Evolutionary conservation across 2,888 invertebrate genomes (phyloP).

Genomic region (Camptogramma bilineatum): DNA sequence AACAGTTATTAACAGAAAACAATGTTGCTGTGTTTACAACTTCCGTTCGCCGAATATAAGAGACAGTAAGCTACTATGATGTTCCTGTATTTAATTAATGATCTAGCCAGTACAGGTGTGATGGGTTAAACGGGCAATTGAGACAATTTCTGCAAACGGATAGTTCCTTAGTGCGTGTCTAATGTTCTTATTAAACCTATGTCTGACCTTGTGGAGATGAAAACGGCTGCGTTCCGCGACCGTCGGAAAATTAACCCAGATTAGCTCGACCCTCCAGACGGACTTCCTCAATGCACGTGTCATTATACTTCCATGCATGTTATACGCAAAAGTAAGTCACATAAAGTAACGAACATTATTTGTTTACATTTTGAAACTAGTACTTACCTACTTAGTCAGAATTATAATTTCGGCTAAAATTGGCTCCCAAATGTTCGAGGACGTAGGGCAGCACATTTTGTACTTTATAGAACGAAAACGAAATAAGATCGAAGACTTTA

Average conservation of each 20-base stretch:
- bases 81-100: background rate
- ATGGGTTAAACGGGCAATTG: conserved; percentile 3
- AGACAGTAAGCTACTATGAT: background rate
- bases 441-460: no score
- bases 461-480: no score
- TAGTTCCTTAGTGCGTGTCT: background rate
- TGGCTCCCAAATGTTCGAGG: no score
- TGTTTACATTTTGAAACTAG: no score
- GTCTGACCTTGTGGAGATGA: conserved; percentile 9
- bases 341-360: background rate
- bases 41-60: background rate
- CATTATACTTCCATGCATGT: background rate
- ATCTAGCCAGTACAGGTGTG: background rate
- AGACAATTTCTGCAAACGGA: conserved; percentile 3
- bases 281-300: background rate
- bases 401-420: no score
- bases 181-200: conserved; percentile 5
- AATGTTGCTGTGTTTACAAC: no score
- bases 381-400: no score
- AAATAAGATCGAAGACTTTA: no score
- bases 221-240: conserved; percentile 4
- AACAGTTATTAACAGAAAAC: no score
- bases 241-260: conserved; percentile 12
- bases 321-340: background rate
- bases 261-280: conserved; percentile 4